Conservation (phyloP, 2,113 vertebrate genomes). For the Entomyzon cyanotis region DNA sequence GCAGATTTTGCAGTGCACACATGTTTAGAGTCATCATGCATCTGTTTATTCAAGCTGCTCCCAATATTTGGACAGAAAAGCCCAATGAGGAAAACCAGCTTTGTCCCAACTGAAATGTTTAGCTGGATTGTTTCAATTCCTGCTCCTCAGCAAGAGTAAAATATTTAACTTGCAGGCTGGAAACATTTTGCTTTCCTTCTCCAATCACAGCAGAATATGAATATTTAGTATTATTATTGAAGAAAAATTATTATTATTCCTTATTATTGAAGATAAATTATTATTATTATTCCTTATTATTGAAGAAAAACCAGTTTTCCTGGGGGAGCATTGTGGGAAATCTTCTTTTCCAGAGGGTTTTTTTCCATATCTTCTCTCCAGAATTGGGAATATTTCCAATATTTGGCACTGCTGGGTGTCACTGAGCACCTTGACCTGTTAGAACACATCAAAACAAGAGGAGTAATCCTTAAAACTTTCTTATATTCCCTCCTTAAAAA, state of each 20-base stretch:
- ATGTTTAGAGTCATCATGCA: constrained; percentile 33
- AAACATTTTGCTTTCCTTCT: constrained; percentile 11
- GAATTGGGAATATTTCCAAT: background rate
- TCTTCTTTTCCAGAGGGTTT: background rate
- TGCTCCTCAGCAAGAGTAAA: background rate
- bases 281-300: background rate
- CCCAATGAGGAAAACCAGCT: constrained; percentile 1
- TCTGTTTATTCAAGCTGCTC: constrained; percentile 41
- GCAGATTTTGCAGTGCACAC: background rate
- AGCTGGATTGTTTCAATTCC: background rate
- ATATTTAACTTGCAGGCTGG: background rate
- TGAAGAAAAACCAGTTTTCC: background rate
- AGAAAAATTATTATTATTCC: background rate
- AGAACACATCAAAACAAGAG: background rate
- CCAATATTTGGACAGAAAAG: constrained; percentile 7
- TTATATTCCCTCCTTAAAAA: background rate
- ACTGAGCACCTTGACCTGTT: background rate
- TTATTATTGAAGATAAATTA: background rate
- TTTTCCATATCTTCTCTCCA: background rate
- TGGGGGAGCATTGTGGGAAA: background rate
- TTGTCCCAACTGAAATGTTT: background rate
- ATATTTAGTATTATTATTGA: background rate
- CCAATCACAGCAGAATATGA: background rate
- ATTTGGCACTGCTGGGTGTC: background rate
- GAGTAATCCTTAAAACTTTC: background rate